Conservation (phyloP, 1,140 invertebrate species). For the Bilobella aurantiaca region DNA sequence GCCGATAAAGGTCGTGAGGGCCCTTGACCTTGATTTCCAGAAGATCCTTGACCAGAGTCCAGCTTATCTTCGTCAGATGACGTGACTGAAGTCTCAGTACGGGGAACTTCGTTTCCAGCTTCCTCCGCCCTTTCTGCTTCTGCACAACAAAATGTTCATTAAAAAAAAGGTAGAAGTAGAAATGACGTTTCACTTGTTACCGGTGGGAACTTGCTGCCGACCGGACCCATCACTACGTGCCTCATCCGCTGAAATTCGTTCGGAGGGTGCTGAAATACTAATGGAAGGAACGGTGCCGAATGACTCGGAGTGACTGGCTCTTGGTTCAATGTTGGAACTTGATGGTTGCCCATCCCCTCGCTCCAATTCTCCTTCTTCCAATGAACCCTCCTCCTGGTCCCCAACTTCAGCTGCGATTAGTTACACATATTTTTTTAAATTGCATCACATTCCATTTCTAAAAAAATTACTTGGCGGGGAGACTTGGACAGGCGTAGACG, state of each 20-base stretch:
- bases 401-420: background rate
- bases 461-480: constrained; percentile 47
- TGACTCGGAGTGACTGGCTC: background rate
- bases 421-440: background rate
- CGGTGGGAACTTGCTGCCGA: background rate
- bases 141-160: too few species aligned
- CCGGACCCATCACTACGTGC: background rate
- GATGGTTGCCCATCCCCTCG: constrained; percentile 1
- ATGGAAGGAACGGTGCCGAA: background rate
- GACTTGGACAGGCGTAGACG: constrained; percentile 59
- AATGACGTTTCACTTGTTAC: background rate
- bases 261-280: background rate
- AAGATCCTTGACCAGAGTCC: too few species aligned
- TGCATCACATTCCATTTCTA: background rate
- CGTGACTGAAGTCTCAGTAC: constrained; percentile 25
- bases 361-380: background rate
- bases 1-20: constrained; percentile 6
- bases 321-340: background rate
- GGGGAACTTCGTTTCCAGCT: background rate
- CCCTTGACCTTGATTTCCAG: background rate
- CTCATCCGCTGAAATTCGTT: background rate
- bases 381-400: background rate
- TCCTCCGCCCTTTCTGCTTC: background rate
- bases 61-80: constrained; percentile 34
- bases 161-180: background rate